Evolutionary conservation across 2,797 vertebrate species (phyloP), one percentile per base, ranked within the genome.

Genomic region (Ispidina picta): DNA sequence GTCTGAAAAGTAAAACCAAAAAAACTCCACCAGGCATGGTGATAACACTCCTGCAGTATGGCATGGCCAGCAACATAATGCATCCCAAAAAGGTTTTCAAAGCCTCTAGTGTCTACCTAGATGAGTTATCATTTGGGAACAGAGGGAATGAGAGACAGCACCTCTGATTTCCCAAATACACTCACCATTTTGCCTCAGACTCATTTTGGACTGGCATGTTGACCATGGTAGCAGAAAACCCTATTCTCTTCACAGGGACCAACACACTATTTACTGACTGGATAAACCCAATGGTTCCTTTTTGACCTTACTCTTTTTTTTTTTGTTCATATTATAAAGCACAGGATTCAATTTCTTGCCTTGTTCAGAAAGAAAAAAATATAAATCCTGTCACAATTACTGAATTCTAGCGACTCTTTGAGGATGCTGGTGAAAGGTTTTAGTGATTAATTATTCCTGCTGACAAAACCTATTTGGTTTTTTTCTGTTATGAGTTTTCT

Each of bases 381-480:
- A 15, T 31, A 58, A 46, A 59, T 13, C n/a, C 13, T 54, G 68
- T 70, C 46, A 70, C 2, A 35, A 74, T 76, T 60, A 91, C 33
- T 58, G 35, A 71, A 54, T 81, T 87, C 62, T 85, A 88, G 46
- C 39, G 29, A 89, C 43, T 72, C 39, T 75, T 86, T 86, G 49
- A 51, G 73, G 78, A 51, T 60, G 49, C 39, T 92, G 78, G 54
- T 82, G 62, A 77, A 90, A 92, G 51, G 81, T 69, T 88, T 88
- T 33, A 64, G 49, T 72, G 65, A 91, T 86, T 93, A 96, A 79
- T 88, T 90, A 91, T 80, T 90, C 62, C 58, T 20, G 25, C 65
- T 91, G 88, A 68, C 81, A 93, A 81, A 81, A 81, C 29, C 54
- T 65, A 41, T 82, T 88, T 91, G 33, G 60, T 83, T 83, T 85